These are phyloP conservation scores for Lochmaea capreae DNA, from an alignment of 2,888 invertebrate genomes.

Conservation along the genomic window DNA sequence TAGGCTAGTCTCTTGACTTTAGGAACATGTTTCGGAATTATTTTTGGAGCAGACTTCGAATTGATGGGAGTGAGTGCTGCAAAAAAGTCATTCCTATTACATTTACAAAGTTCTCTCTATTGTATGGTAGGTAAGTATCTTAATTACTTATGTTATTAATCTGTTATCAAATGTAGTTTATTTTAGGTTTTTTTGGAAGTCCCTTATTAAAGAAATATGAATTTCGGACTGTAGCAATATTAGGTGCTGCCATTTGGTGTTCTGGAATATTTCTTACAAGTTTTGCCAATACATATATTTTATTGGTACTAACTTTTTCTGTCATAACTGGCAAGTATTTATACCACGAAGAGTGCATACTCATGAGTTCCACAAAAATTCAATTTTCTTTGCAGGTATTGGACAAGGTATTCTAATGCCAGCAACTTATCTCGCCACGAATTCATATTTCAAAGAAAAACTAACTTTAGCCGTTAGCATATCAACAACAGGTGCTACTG, in stretches of 20 bases:
- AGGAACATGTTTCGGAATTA: constrained; percentile 65
- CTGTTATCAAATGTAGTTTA: constrained; percentile 14
- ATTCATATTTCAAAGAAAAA: constrained; percentile 67
- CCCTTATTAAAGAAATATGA: constrained; percentile 64
- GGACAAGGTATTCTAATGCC: constrained; percentile 66
- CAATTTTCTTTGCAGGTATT: constrained; percentile 60
- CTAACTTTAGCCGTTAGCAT: constrained; percentile 67
- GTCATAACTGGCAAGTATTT: constrained; percentile 56
- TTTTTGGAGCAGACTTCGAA: constrained; percentile 62
- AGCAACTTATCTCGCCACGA: constrained; percentile 65
- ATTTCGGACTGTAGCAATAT: constrained; percentile 62
- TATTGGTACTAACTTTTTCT: constrained; percentile 64
- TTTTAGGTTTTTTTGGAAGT: constrained; percentile 64
- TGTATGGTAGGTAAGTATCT: constrained; percentile 61
- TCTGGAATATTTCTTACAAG: constrained; percentile 64
- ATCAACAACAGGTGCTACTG: constrained; percentile 65
- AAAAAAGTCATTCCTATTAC: constrained; percentile 64
- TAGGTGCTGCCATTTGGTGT: constrained; percentile 63
- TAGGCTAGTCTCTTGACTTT: constrained; percentile 63
- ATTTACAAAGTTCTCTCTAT: constrained; percentile 63
- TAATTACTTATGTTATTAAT: background rate
- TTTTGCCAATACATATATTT: constrained; percentile 61
- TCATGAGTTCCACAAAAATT: too few species aligned
- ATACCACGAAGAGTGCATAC: too few species aligned
- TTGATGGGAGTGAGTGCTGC: constrained; percentile 61